A percentile compares a stretch with the other conserved stretches of the same genome.
phyloP scores from a whole-genome alignment of 2,797 vertebrate genomes.

The Pseudomugil tenellus region DNA sequence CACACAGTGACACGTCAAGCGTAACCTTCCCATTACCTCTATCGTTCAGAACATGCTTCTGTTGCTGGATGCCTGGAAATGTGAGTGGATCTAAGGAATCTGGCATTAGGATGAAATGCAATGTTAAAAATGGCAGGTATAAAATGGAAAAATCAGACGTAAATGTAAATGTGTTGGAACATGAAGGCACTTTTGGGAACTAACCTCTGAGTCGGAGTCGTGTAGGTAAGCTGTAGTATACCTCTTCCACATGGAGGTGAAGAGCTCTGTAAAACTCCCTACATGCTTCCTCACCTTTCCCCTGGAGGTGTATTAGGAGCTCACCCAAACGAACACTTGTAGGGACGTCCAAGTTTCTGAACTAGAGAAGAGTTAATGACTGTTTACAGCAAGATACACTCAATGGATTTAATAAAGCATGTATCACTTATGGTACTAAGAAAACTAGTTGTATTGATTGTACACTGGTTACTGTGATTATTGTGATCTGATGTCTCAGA shows the following conservation, averaged over 20 bases:
- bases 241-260: conserved; percentile 91
- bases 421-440: no score
- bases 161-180: neutral
- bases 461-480: no score
- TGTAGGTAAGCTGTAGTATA: conserved; percentile 91
- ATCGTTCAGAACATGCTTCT: conserved; percentile 78
- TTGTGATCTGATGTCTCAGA: no score
- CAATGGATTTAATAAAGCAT: neutral
- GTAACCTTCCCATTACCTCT: conserved; percentile 64
- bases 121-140: neutral
- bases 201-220: conserved; percentile 84
- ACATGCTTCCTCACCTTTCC: conserved; percentile 90
- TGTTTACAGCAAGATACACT: neutral
- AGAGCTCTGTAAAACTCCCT: conserved; percentile 95
- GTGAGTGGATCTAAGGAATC: conserved; percentile 70
- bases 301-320: conserved; percentile 88
- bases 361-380: conserved; percentile 77
- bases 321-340: conserved; percentile 87
- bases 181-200: conserved; percentile 10
- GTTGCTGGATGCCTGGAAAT: conserved; percentile 25
- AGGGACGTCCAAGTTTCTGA: conserved; percentile 90
- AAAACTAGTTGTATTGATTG: no score
- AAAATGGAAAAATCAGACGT: neutral
- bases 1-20: neutral
- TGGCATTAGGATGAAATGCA: conserved; percentile 34